Percentiles rank a stretch among this genome's conserved stretches.
phyloP scores from a whole-genome alignment of 30 jellyfish, hydroid and myxozoan genomes.

The Turritopsis rubra region DNA sequence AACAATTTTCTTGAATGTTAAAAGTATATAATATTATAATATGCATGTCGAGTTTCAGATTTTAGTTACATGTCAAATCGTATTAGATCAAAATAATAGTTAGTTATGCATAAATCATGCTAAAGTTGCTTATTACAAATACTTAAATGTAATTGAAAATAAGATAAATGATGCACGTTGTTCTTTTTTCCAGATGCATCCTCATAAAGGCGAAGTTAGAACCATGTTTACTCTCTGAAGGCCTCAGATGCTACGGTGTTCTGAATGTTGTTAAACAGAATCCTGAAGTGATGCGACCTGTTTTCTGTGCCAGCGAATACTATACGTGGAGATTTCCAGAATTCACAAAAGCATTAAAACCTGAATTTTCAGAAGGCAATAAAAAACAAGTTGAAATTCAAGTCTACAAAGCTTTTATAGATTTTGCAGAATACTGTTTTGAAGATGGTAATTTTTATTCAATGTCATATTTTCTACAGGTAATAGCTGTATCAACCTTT shows the following conservation, averaged over 20 bases:
- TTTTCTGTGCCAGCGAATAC: neutral
- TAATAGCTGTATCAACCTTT: neutral
- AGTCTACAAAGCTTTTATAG: slow-evolving; percentile 2
- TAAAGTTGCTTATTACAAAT: neutral
- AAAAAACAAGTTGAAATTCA: neutral
- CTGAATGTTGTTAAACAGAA: neutral
- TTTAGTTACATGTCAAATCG: neutral
- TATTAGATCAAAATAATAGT: neutral
- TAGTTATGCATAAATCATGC: too few species aligned
- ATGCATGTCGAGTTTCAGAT: neutral
- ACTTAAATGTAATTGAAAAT: neutral
- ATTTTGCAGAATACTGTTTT: slow-evolving; percentile 9
- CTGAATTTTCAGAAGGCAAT: too few species aligned
- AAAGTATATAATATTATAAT: too few species aligned
- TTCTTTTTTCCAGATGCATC: neutral
- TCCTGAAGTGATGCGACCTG: neutral
- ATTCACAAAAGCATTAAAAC: too few species aligned
- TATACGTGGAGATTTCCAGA: neutral
- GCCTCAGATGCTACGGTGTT: neutral
- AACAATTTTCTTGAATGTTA: neutral
- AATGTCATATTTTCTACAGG: neutral
- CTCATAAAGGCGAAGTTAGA: neutral
- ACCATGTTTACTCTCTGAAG: neutral
- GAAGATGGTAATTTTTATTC: neutral
- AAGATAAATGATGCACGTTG: neutral